These are phyloP conservation scores for Morpho helenor DNA, from an alignment of 2,888 invertebrate genomes.

Conservation along the genomic window DNA sequence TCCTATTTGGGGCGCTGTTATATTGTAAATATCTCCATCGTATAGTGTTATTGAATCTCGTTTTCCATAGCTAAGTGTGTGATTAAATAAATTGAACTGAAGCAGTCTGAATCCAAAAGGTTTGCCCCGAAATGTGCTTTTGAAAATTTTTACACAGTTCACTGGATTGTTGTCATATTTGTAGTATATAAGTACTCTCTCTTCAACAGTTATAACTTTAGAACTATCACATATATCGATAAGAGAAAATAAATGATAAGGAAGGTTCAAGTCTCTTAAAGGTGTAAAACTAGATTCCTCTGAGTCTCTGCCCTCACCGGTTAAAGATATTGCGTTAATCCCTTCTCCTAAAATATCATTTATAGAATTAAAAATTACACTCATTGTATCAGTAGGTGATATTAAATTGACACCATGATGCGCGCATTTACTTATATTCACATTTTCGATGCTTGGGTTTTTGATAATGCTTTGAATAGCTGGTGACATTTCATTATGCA, in stretches of 20 bases:
- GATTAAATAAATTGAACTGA: conserved; percentile 95
- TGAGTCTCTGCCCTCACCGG: conserved; percentile 94
- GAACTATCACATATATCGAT: conserved; percentile 97
- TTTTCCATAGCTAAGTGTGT: conserved; percentile 88
- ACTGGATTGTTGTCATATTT: conserved; percentile 98
- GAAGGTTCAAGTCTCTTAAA: conserved; percentile 87
- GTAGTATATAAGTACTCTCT: conserved; percentile 94
- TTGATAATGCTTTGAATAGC: conserved; percentile 94
- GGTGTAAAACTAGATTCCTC: conserved; percentile 94
- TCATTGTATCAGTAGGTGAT: conserved; percentile 90
- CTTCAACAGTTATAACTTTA: conserved; percentile 94
- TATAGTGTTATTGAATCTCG: conserved; percentile 92
- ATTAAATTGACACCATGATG: conserved; percentile 95
- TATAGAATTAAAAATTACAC: conserved; percentile 86
- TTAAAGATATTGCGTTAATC: conserved; percentile 92
- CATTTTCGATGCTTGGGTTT: conserved; percentile 88
- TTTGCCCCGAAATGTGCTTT: conserved; percentile 90
- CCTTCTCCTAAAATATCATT: conserved; percentile 93
- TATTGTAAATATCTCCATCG: conserved; percentile 95
- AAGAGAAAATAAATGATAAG: conserved; percentile 95
- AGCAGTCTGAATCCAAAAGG: conserved; percentile 93
- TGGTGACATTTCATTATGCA: conserved; percentile 96
- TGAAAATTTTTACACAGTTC: conserved; percentile 98
- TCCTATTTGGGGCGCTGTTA: conserved; percentile 85
- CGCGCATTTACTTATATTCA: conserved; percentile 91